A percentile compares a stretch with the other conserved stretches of the same genome.
These are phyloP conservation scores for Philaenus spumarius DNA, from an alignment of 1,140 invertebrate genomes.

Conservation along the genomic window DNA sequence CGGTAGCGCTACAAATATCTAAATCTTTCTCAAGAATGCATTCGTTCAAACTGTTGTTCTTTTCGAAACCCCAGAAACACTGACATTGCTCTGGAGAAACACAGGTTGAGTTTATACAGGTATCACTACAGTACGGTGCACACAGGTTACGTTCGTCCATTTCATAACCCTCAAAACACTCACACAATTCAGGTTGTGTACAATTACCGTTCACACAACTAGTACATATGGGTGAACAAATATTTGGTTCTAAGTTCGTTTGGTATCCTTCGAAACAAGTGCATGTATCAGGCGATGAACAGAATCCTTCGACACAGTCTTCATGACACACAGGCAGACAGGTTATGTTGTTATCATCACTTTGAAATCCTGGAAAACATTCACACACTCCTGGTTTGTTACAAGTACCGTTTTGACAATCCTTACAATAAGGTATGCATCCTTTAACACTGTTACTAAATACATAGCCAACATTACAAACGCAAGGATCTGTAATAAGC, in stretches of 20 bases:
- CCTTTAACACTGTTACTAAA: no score
- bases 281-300: background rate
- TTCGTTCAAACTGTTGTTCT: no score
- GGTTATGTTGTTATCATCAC: no score
- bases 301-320: conserved; percentile 8
- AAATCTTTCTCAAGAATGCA: no score
- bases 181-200: background rate
- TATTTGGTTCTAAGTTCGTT: background rate
- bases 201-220: background rate
- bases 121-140: background rate
- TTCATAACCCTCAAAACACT: background rate
- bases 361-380: no score
- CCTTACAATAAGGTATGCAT: no score
- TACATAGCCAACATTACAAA: no score
- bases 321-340: background rate
- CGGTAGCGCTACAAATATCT: no score
- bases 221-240: background rate
- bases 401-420: no score
- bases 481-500: no score
- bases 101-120: conserved; percentile 7
- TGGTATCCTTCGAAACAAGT: background rate
- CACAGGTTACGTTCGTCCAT: background rate
- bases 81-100: background rate
- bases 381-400: no score
- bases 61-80: conserved; percentile 8